phyloP scores from a whole-genome alignment of 2,113 vertebrate genomes.

The Xenus cinereus region DNA sequence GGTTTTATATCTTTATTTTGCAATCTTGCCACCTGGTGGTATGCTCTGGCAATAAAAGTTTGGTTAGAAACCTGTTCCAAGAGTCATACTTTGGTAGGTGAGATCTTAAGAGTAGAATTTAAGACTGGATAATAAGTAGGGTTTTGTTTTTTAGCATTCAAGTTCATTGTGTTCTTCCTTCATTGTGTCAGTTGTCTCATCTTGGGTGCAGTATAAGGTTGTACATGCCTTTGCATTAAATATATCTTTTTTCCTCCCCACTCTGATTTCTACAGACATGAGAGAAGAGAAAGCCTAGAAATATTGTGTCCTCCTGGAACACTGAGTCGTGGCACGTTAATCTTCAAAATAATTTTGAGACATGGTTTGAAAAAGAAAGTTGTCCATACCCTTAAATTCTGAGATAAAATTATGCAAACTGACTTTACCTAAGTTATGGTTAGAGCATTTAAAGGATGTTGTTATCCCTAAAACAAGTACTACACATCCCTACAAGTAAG shows the following conservation, averaged over 20 bases:
- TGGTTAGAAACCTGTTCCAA: not conserved
- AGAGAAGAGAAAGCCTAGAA: not conserved
- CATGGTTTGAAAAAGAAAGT: not conserved
- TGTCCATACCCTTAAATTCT: not conserved
- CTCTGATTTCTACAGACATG: not conserved
- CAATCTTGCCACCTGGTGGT: constrained; percentile 70
- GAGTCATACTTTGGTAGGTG: not conserved
- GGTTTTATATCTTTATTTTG: constrained; percentile 12
- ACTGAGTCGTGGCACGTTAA: fast-evolving
- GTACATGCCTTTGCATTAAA: not conserved
- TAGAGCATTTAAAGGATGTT: not conserved
- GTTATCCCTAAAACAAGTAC: not conserved
- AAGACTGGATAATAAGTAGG: not conserved
- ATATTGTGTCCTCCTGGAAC: not conserved
- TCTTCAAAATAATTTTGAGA: not conserved
- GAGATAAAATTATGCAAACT: not conserved
- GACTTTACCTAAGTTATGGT: not conserved
- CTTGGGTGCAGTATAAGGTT: not conserved
- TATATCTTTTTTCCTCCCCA: not conserved
- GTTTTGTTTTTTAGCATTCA: not conserved
- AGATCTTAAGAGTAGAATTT: not conserved
- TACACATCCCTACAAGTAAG: not conserved
- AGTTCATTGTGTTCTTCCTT: not conserved
- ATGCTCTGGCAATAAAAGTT: not conserved
- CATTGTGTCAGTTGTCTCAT: not conserved